These are phyloP conservation scores for Porites divaricata DNA, from an alignment of 92 coral and sea anemone species.

Conservation along the genomic window DNA sequence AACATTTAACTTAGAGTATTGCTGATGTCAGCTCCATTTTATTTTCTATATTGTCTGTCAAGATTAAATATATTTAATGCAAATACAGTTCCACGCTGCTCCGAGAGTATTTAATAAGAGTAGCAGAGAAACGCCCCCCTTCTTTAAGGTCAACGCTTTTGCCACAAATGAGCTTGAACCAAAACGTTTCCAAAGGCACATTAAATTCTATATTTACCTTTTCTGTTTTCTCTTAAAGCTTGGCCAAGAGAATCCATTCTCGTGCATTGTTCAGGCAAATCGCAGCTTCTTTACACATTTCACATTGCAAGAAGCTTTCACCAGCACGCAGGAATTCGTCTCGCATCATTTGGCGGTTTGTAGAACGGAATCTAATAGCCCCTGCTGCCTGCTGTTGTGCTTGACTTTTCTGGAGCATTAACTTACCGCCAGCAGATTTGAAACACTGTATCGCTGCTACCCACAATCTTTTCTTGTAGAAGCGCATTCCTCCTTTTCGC, in stretches of 20 bases:
- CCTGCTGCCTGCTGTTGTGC: slow-evolving; percentile 78
- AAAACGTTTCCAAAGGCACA: neutral
- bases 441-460: slow-evolving; percentile 68
- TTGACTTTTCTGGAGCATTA: slow-evolving; percentile 60
- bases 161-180: no score
- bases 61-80: neutral
- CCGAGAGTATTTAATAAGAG: no score
- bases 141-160: no score
- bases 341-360: slow-evolving; percentile 58
- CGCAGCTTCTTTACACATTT: slow-evolving; percentile 68
- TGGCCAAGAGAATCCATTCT: slow-evolving; percentile 67
- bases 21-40: neutral
- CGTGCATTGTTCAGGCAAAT: slow-evolving; percentile 68
- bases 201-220: slow-evolving; percentile 37
- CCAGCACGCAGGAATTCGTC: slow-evolving; percentile 72
- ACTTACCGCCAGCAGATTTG: slow-evolving; percentile 55
- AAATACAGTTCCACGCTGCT: no score
- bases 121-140: no score
- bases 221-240: slow-evolving; percentile 59
- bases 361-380: slow-evolving; percentile 50
- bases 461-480: slow-evolving; percentile 73
- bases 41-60: neutral
- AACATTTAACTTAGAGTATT: neutral
- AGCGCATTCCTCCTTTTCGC: slow-evolving; percentile 66
- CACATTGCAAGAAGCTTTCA: slow-evolving; percentile 55